phyloP scores from a whole-genome alignment of 2,888 invertebrate genomes.

The Xylocampa areola region DNA sequence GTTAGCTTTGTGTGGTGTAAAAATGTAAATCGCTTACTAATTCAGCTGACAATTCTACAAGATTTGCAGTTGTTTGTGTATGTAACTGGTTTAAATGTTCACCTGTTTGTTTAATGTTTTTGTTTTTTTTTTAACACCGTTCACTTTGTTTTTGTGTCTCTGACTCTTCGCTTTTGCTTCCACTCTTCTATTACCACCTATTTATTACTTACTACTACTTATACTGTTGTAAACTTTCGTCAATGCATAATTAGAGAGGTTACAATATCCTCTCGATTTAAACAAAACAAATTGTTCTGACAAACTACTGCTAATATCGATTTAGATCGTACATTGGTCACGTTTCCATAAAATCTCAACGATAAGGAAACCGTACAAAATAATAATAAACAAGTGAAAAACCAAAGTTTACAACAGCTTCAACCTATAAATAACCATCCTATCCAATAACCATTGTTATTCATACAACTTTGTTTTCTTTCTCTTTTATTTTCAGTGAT shows the following conservation, averaged over 20 bases:
- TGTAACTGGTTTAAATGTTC: background rate
- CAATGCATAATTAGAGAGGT: background rate
- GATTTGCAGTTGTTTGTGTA: no score
- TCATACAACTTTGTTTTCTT: constrained; percentile 72
- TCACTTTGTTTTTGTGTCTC: constrained; percentile 28
- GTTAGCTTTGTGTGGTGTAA: constrained; percentile 5
- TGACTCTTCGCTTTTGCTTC: constrained; percentile 41
- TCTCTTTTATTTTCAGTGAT: constrained; percentile 88
- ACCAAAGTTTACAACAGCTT: constrained; percentile 47
- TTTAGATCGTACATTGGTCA: background rate
- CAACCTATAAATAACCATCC: constrained; percentile 36
- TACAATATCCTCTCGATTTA: no score
- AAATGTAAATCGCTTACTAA: constrained; percentile 20
- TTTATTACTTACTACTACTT: no score
- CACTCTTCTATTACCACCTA: constrained; percentile 17
- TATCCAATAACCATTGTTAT: constrained; percentile 67
- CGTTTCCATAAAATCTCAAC: background rate
- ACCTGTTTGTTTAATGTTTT: constrained; percentile 18
- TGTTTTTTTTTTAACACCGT: constrained; percentile 18
- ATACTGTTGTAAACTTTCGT: constrained; percentile 37
- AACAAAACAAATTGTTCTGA: no score
- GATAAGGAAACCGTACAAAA: background rate
- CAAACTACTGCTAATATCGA: background rate
- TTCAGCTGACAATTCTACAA: constrained; percentile 4
- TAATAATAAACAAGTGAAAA: constrained; percentile 31